Percentiles rank a stretch among this genome's conserved stretches.
Conservation (phyloP, 2,113 vertebrate species). For the Urocolius indicus region DNA sequence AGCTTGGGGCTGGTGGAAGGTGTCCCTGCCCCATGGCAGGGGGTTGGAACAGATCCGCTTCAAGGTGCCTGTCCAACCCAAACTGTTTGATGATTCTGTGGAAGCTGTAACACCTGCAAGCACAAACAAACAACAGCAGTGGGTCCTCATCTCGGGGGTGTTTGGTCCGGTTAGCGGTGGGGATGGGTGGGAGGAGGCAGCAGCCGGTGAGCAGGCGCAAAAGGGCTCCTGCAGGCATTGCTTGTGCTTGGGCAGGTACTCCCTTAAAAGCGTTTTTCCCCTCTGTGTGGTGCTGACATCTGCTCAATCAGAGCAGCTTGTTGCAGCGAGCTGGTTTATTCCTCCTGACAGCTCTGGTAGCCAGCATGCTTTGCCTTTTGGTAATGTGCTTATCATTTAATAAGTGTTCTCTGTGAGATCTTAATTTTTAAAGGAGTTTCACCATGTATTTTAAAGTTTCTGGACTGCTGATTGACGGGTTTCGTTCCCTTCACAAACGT, state of each 20-base stretch:
- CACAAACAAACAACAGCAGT: rapidly evolving
- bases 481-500: not conserved
- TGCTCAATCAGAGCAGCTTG: not conserved
- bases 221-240: not conserved
- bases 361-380: not conserved
- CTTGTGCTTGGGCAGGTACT: not conserved
- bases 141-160: no score
- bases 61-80: not conserved
- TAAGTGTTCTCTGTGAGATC: not conserved
- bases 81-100: not conserved
- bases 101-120: not conserved
- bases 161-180: not conserved
- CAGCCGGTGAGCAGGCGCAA: not conserved
- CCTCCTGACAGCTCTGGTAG: not conserved
- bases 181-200: not conserved
- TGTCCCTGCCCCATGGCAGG: not conserved
- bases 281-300: not conserved
- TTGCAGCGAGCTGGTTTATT: not conserved
- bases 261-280: not conserved
- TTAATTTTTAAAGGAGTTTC: not conserved
- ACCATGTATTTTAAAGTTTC: not conserved
- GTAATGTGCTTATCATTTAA: not conserved
- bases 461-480: not conserved
- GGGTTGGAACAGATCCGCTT: not conserved
- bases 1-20: not conserved